Base-by-base conservation (phyloP, 2,113 vertebrate species). In the Mus pahari region DNA sequence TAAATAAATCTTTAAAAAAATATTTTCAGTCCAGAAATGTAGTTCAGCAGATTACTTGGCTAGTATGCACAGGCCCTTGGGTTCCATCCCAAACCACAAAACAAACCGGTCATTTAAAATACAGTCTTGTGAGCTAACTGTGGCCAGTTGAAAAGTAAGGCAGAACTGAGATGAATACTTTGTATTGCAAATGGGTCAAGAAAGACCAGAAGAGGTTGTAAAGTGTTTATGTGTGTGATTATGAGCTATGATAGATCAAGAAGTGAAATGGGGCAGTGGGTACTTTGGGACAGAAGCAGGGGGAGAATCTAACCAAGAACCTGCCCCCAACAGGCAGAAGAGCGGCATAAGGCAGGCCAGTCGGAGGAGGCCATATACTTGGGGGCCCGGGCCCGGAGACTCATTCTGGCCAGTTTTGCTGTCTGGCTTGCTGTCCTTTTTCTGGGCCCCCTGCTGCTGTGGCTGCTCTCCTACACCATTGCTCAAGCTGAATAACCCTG, bases 391-490 rank as follows among this genome's bases (percentile, higher is more conserved):
- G 98, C 99, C 4, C 97, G 39, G 58, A 98, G 90, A n/a, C 92
- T 96, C 31, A 97, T 97, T 90, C 77, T 98, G 71, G 90, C 97
- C 75, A 98, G 99, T 96, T 98, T 99, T 13, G 81, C 92, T 1
- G 70, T 92, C 10, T 99, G 98, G 98, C 0, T 98, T 50, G 31
- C 14, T 19, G 14, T 98, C 3, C 77, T 99, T 62, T 3, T 95
- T 8, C 74, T 96, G n/a, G 50, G 86, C 22, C 98, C 98, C 9
- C 0, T 97, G 2, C 96, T 99, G 2, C 36, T 99, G 77, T 97
- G 74, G 12, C 96, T 99, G 64, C 9, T 98, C 24, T 99, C 99
- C 0, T 99, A 98, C 83, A 68, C 99, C 12, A 1, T 99, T 73
- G 98, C 99, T 1, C 97, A 99, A 42, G 92, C 78, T 50, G 98